A percentile compares a stretch with the other conserved stretches of the same genome.
Evolutionary conservation across 2,888 invertebrate species (phyloP).

Genomic region (Tillus elongatus): DNA sequence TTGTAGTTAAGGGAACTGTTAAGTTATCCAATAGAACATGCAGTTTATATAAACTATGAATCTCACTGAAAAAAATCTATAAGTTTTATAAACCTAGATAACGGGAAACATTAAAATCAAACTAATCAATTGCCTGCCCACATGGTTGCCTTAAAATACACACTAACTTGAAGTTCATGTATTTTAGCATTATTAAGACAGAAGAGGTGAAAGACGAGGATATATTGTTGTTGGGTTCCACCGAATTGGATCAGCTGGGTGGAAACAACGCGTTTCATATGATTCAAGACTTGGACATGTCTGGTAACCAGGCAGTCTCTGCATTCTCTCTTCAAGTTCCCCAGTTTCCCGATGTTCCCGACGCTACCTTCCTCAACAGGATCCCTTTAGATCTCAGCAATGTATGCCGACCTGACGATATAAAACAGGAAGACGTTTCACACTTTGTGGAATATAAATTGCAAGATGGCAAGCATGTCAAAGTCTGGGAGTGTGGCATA

Average conservation of each 20-base stretch:
- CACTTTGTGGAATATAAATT: conserved; percentile 61
- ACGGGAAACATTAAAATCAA: too few species aligned
- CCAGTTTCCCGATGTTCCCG: conserved; percentile 1
- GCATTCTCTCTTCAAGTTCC: neutral
- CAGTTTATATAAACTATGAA: too few species aligned
- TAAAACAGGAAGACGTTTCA: conserved; percentile 29
- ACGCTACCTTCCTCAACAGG: conserved; percentile 7
- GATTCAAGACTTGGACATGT: conserved; percentile 17
- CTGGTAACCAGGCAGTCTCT: conserved; percentile 7
- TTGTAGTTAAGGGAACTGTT: too few species aligned
- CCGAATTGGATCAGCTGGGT: too few species aligned
- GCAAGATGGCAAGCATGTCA: conserved; percentile 56
- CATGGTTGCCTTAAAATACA: too few species aligned
- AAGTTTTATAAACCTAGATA: too few species aligned
- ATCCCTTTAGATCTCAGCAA: conserved; percentile 15
- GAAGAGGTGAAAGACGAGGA: conserved; percentile 31
- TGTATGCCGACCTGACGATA: conserved; percentile 16
- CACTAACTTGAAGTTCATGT: too few species aligned
- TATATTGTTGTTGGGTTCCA: conserved; percentile 29
- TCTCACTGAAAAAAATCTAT: too few species aligned
- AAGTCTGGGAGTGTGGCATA: conserved; percentile 67
- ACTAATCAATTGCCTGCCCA: too few species aligned
- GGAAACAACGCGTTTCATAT: conserved; percentile 18
- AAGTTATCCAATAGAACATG: too few species aligned
- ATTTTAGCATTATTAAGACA: conserved; percentile 28